Evolutionary conservation across 2,888 invertebrate genomes (phyloP).

Genomic region (Rhimphoctona megacephalus): DNA sequence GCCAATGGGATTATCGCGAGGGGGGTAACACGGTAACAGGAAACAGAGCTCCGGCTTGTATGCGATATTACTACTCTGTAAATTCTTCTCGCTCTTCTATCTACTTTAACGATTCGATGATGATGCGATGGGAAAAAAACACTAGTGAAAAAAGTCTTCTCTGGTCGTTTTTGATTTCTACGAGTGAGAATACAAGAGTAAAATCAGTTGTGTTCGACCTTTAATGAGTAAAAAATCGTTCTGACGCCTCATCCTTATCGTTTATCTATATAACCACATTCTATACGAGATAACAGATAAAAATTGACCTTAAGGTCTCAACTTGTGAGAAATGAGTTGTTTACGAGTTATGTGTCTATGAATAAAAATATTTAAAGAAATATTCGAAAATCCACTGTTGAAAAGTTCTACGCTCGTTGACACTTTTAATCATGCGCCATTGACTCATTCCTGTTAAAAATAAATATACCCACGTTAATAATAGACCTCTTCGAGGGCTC

Average conservation of each 20-base stretch:
- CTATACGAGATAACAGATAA: constrained; percentile 23
- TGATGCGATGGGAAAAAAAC: neutral
- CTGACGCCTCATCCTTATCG: neutral
- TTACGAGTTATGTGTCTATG: neutral
- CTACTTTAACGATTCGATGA: constrained; percentile 25
- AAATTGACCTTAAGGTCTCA: neutral
- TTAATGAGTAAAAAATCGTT: neutral
- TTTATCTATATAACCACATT: constrained; percentile 8
- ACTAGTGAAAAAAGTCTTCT: neutral
- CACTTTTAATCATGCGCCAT: neutral
- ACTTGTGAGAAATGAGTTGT: neutral
- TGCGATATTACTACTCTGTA: constrained; percentile 52
- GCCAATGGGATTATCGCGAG: constrained; percentile 70
- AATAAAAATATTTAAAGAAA: neutral
- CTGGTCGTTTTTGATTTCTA: neutral
- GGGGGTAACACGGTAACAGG: constrained; percentile 57
- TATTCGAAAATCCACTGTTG: neutral
- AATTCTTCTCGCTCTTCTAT: constrained; percentile 26
- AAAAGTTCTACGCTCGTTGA: neutral
- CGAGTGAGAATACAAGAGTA: too few species aligned
- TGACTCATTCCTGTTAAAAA: neutral
- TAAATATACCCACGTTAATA: neutral
- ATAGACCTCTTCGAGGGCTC: neutral
- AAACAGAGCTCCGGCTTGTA: constrained; percentile 62
- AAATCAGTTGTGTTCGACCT: too few species aligned